Evolutionary conservation across 2,888 invertebrate species (phyloP).

Genomic region (Clostera curtula): DNA sequence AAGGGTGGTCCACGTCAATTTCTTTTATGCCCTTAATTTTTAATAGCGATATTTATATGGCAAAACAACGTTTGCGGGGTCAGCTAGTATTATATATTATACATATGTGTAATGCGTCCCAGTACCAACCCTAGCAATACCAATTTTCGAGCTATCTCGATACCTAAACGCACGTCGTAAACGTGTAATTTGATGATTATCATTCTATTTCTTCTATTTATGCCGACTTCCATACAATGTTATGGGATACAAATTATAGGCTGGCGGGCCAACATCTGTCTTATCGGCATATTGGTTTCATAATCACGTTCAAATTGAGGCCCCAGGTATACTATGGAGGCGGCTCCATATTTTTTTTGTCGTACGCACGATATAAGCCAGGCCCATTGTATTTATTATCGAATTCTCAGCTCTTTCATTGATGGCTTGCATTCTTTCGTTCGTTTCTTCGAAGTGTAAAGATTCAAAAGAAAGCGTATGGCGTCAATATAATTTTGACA

Average conservation of each 20-base stretch:
- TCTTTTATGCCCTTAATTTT: no score
- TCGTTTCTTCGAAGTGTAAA: no score
- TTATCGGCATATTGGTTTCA: constrained; percentile 36
- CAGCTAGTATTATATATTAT: no score
- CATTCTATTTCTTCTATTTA: constrained; percentile 41
- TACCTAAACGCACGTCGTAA: constrained; percentile 32
- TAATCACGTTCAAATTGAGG: constrained; percentile 43
- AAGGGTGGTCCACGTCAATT: no score
- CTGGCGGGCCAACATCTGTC: constrained; percentile 33
- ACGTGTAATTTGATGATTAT: constrained; percentile 50
- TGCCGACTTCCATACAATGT: constrained; percentile 22
- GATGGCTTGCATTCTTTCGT: constrained; percentile 6
- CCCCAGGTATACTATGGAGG: constrained; percentile 16
- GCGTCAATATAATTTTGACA: no score
- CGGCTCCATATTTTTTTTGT: constrained; percentile 14
- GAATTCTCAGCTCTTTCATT: constrained; percentile 9
- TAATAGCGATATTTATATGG: no score
- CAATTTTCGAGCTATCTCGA: constrained; percentile 14
- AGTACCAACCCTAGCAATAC: constrained; percentile 10
- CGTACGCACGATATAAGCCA: no score
- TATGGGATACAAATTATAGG: constrained; percentile 45
- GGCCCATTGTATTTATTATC: constrained; percentile 16
- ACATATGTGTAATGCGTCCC: no score
- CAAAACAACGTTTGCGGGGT: no score
- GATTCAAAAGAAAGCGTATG: no score